Evolutionary conservation across 2,113 vertebrate species (phyloP).

Genomic region (Gambusia holbrooki): DNA sequence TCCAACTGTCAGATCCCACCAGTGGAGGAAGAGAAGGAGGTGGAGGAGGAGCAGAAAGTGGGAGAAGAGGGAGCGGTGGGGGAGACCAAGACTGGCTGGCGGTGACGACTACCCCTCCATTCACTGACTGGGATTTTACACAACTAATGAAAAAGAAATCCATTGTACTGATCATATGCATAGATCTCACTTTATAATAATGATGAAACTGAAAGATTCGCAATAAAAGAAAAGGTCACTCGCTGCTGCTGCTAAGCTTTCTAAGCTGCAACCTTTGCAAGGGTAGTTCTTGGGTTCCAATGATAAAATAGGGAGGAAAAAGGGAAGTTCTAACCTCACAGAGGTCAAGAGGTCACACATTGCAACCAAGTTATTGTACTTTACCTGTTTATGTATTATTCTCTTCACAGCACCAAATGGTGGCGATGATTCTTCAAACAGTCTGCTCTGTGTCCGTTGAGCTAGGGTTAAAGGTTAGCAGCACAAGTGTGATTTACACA

Average conservation of each 20-base stretch:
- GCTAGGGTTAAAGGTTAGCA: constrained; percentile 38
- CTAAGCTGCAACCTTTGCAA: constrained; percentile 94
- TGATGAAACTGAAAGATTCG: constrained; percentile 91
- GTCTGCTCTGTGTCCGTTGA: not conserved
- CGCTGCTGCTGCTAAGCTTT: constrained; percentile 90
- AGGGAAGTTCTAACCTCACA: constrained; percentile 61
- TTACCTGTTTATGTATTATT: constrained; percentile 16
- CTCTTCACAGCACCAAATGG: not conserved
- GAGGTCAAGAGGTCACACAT: constrained; percentile 54
- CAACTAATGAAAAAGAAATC: constrained; percentile 90
- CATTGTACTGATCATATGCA: constrained; percentile 87
- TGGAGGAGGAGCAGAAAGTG: constrained; percentile 11
- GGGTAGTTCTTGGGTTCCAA: constrained; percentile 82
- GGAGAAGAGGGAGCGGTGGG: constrained; percentile 12
- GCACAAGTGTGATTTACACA: constrained; percentile 31
- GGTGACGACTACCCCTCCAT: constrained; percentile 70
- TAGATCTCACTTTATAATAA: constrained; percentile 85
- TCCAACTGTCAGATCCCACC: constrained; percentile 80
- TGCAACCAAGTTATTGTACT: constrained; percentile 12
- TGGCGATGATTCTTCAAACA: constrained; percentile 11
- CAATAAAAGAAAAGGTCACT: constrained; percentile 99
- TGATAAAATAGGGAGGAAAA: constrained; percentile 74
- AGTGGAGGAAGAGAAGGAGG: constrained; percentile 22
- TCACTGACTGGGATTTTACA: constrained; percentile 89
- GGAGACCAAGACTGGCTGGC: constrained; percentile 65